Evolutionary conservation across 2,113 vertebrate genomes (phyloP), one percentile per base, ranked within the genome.

Genomic region (Colius striatus): DNA sequence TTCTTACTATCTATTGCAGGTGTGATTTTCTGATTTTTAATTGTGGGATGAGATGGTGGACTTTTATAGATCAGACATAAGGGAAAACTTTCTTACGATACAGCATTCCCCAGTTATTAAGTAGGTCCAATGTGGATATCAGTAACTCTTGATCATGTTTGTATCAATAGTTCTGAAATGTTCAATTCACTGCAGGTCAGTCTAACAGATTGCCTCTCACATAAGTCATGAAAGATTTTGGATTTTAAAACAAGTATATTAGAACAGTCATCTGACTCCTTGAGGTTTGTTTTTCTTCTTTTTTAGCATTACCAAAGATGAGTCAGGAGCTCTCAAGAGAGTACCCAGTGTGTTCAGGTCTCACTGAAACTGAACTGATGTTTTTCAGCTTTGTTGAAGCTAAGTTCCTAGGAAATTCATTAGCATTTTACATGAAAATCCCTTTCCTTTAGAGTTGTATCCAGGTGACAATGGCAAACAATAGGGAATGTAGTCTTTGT

Each of bases 361-460:
- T 94, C 71, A 51, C 22, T 88, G 87, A 91, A 92, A 83, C 12
- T 53, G 63, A 94, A 54, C 75, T 93, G 75, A 88, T 80, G 61
- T 8, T 92, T 94, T 73, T 80, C 84, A 94, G 63, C 50, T 91
- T 76, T 94, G 55, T 62, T 74, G 74, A 80, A 77, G 65, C 16
- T 48, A 27, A 11, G 21, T 92, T 91, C 67, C 55, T 70, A 36
- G 29, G 75, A 94, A 87, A 94, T 88, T 87, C 27, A 67, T 95
- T 94, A 95, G 10, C 67, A 90, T 91, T 92, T 85, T 95, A 55
- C 55, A 60, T 60, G 17, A 87, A 91, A 91, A 61, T 92, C 62
- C 9, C 43, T 91, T 90, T 47, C 18, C 29, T 83, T 85, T 63
- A 50, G 47, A 62, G 11, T 36, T 87, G 36, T 20, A 62, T 73